Evolutionary conservation across 2,888 invertebrate species (phyloP).

Genomic region (Rhopalosiphum nymphaeae): DNA sequence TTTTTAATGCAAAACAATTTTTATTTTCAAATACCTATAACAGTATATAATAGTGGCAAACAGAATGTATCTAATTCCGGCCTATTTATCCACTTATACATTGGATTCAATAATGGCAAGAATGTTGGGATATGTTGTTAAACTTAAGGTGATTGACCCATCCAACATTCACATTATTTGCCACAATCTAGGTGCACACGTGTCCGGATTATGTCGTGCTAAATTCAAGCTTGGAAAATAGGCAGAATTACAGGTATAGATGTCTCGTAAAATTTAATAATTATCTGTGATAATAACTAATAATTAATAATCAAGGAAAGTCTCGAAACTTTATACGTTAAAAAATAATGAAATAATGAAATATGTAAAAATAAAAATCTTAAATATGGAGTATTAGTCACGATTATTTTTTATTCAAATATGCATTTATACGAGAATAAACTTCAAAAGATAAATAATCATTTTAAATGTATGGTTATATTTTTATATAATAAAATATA

Average conservation of each 20-base stretch:
- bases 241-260: conserved; percentile 66
- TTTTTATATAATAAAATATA: no score
- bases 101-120: conserved; percentile 68
- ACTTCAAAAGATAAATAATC: neutral
- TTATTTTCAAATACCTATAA: neutral
- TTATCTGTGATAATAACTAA: neutral
- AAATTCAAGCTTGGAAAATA: conserved; percentile 64
- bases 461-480: no score
- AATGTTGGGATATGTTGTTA: conserved; percentile 69
- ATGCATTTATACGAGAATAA: no score
- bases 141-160: conserved; percentile 68
- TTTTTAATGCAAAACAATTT: neutral
- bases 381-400: neutral
- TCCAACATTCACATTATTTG: conserved; percentile 68
- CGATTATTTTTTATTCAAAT: neutral
- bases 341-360: neutral
- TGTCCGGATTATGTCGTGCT: conserved; percentile 66
- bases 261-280: neutral
- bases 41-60: conserved; percentile 70
- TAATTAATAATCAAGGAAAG: no score
- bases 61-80: conserved; percentile 68
- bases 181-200: conserved; percentile 67
- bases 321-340: neutral
- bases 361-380: neutral
- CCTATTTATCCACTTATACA: conserved; percentile 65